These are phyloP conservation scores for Phoebastria nigripes DNA, from an alignment of 2,797 vertebrate genomes.

Conservation along the genomic window DNA sequence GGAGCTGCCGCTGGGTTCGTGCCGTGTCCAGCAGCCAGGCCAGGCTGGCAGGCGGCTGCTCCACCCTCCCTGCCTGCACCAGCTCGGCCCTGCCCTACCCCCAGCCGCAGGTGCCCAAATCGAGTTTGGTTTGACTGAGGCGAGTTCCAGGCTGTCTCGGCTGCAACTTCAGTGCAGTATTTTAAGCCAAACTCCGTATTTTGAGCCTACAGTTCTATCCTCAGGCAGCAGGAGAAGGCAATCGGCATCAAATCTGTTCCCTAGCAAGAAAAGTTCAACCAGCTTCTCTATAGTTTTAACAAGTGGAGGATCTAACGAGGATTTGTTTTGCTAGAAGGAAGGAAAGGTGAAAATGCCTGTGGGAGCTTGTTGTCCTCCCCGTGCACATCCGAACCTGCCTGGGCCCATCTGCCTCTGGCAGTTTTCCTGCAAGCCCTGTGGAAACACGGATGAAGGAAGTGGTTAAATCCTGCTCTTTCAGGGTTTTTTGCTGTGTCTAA, in stretches of 20 bases:
- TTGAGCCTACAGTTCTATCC: accelerated
- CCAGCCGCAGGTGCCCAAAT: not conserved
- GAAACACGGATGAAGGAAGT: accelerated
- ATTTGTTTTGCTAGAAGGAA: not conserved
- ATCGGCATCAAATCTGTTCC: accelerated
- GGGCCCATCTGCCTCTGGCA: not conserved
- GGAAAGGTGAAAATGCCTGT: not conserved
- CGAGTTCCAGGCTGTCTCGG: not conserved
- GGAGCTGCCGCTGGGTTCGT: accelerated
- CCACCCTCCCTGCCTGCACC: not conserved
- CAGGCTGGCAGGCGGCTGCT: not conserved
- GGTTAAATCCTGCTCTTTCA: not conserved
- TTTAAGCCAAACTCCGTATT: accelerated
- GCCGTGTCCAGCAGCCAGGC: not conserved
- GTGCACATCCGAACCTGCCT: not conserved
- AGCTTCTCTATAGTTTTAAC: accelerated
- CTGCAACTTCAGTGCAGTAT: accelerated
- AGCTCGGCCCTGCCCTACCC: not conserved
- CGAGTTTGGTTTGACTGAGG: accelerated
- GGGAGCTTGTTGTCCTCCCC: not conserved
- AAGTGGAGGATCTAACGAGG: not conserved
- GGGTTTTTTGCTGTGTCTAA: not conserved
- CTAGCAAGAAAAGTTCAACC: too few species aligned
- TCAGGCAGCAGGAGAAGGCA: accelerated
- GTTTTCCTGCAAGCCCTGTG: not conserved